Conservation (phyloP, 2,113 vertebrate genomes). For the Gyps fulvus region DNA sequence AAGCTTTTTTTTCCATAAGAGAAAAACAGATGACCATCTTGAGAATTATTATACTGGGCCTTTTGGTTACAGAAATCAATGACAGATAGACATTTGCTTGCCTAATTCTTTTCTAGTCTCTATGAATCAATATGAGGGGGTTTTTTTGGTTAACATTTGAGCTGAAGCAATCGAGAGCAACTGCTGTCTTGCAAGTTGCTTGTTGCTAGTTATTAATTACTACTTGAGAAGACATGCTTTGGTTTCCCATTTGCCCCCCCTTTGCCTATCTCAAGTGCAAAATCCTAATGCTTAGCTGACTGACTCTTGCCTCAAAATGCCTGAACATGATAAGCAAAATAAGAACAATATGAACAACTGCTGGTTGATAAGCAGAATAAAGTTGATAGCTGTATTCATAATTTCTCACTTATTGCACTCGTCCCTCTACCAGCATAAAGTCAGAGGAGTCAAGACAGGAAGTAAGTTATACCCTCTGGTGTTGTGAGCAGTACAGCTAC, state of each 20-base stretch:
- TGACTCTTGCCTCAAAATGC: neutral
- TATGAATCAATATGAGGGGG: neutral
- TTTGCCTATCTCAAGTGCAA: neutral
- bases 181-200: neutral
- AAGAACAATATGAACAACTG: neutral
- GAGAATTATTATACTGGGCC: neutral
- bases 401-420: neutral
- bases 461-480: neutral
- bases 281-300: neutral
- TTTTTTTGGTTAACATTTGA: neutral
- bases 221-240: neutral
- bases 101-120: neutral
- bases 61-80: neutral
- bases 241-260: neutral
- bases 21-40: neutral
- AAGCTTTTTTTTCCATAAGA: neutral
- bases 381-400: neutral
- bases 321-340: neutral
- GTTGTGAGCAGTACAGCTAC: neutral
- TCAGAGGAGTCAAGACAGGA: neutral
- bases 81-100: neutral
- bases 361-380: neutral
- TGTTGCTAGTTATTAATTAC: neutral
- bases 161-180: neutral
- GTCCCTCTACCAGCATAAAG: neutral